phyloP scores from a whole-genome alignment of 2,888 invertebrate species.

The Seladonia tumulorum region DNA sequence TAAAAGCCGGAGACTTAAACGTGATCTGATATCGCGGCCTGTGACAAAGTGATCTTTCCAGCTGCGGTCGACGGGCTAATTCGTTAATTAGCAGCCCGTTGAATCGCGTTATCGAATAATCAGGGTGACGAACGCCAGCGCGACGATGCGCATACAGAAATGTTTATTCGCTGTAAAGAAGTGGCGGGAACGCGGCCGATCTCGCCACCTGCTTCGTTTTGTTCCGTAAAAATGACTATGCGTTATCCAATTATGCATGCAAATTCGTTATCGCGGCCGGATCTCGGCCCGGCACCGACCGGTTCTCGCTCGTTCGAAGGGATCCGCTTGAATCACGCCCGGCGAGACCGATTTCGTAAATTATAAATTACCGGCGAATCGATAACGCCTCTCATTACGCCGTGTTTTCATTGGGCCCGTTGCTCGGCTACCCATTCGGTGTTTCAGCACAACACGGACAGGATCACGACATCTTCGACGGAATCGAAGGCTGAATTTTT shows the following conservation, averaged over 20 bases:
- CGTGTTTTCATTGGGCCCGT: background rate
- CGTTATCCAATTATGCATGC: slow-evolving; percentile 49
- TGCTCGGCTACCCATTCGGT: background rate
- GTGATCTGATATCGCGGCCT: background rate
- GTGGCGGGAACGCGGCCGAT: background rate
- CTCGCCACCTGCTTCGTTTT: slow-evolving; percentile 18
- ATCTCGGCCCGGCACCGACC: slow-evolving; percentile 34
- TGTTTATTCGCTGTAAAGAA: slow-evolving; percentile 24
- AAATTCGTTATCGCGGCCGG: slow-evolving; percentile 25
- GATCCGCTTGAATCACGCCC: slow-evolving; percentile 4
- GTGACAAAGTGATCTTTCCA: background rate
- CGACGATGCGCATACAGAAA: slow-evolving; percentile 16
- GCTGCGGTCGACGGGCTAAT: slow-evolving; percentile 20
- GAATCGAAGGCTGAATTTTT: slow-evolving; percentile 6
- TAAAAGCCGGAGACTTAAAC: slow-evolving; percentile 3
- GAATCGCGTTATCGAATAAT: slow-evolving; percentile 43
- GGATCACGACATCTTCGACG: background rate
- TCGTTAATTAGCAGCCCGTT: slow-evolving; percentile 42
- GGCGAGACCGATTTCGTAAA: slow-evolving; percentile 2
- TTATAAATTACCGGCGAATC: slow-evolving; percentile 16
- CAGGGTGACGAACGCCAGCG: slow-evolving; percentile 18
- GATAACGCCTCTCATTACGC: slow-evolving; percentile 16
- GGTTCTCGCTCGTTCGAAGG: slow-evolving; percentile 26
- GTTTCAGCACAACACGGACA: background rate
- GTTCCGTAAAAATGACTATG: slow-evolving; percentile 36